Base-by-base conservation (phyloP, 2,113 vertebrate species). In the Himantopus leucocephalus region DNA sequence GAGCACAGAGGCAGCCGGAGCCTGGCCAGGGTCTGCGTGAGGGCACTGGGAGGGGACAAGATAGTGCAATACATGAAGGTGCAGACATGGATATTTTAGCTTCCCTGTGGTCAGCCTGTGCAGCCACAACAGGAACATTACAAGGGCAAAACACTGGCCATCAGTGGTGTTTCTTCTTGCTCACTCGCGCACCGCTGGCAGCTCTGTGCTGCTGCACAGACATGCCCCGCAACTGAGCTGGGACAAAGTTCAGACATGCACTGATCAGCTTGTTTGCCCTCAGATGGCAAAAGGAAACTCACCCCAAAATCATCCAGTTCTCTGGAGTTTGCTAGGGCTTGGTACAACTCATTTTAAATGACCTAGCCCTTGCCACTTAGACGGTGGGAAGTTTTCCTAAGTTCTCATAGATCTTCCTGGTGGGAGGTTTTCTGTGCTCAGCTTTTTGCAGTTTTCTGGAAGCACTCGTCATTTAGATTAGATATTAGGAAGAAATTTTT, bases 131-230 rank as follows among this genome's bases (percentile, higher is more conserved):
- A 45, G 43, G 58, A 79, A 59, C 0, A 4, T 30, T 59, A 41
- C 9, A 53, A 9, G 17, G 43, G 19, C 43, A 68, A 47, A 50
- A 63, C 43, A 34, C 7, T 4, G 16, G 53, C 17, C 21, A 24
- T 12, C 4, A 3, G 8, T 4, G 0, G 2, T 62, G 24, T 58
- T 88, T 41, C 43, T 84, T 60, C 58, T 83, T 0, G 0, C 34
- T 9, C 39, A 39, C 22, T 7, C 4, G 18, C 6, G 12, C 9
- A 14, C 24, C 1, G 2, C 41, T 68, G 1, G 1, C 11, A 73
- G 29, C 35, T 67, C 41, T 19, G 3, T 0, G 11, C 47, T 4
- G 24, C 50, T 45, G 32, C 3, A 7, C 55, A 64, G 53, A 47
- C 0, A 1, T 62, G 47, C 5, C 72, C 21, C 1, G 2, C 24